Base-by-base conservation (phyloP, 1,140 invertebrate species). In the Chironomus tepperi region DNA sequence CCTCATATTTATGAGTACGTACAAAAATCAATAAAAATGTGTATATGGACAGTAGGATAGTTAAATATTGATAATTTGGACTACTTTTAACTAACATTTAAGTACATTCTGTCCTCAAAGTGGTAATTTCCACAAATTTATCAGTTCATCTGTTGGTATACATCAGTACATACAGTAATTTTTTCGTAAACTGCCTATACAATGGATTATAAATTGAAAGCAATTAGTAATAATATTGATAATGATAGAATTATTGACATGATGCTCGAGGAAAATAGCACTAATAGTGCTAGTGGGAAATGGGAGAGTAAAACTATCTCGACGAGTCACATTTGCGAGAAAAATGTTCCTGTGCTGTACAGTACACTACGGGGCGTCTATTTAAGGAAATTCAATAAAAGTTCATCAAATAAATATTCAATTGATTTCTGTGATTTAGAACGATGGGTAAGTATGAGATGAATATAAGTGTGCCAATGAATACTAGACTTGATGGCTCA, bases 191-290 rank as follows among this genome's bases (percentile, higher is more conserved):
- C 24, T n/a, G n/a, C n/a, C n/a, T 34, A 34, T 57, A 16, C 16
- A 70, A 70, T 70, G 65, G 65, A 70, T 0, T 19, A 70, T 16
- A 70, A 70, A 70, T 21, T 70, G 19, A 70, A 70, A 19, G 65
- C 65, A 19, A 70, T 70, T 16, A 70, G 18, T 10, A 70, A 70
- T 18, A 70, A 70, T 21, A 21, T 70, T 12, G 19, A 70, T 70
- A 19, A 70, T 70, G 65, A 70, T 10, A 70, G 3, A 7, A 21
- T 70, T 10, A 18, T 18, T 70, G 65, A 70, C 18, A 18, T 70
- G 18, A 70, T 70, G 16, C n/a, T n/a, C 12, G n/a, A 57, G 47
- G 12, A 12, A 57, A 21, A 19, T 67, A 67, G n/a, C 15, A 67
- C 7, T 19, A 19, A 67, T 67, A 67, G n/a, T 7, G n/a, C 7